A percentile compares a stretch with the other conserved stretches of the same genome.
Conservation (phyloP, 2,797 vertebrate species). For the Halcyon chelicuti region DNA sequence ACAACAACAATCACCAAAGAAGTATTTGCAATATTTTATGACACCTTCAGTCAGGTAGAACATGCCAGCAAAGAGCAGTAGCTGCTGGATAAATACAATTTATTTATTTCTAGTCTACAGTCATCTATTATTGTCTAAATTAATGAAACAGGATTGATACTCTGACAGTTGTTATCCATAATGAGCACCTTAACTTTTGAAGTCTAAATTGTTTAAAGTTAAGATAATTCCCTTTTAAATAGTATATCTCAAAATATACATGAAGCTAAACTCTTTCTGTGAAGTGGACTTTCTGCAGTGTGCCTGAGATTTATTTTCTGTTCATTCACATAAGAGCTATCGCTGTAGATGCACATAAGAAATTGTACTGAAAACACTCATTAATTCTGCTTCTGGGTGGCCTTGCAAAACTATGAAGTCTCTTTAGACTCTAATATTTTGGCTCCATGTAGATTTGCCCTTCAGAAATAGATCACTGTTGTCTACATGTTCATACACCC, state of each 20-base stretch:
- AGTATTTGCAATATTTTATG: neutral
- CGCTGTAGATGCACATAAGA: conserved; percentile 11
- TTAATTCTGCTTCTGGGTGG: conserved; percentile 52
- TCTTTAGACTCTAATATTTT: conserved; percentile 14
- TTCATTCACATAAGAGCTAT: neutral
- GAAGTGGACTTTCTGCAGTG: neutral
- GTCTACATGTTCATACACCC: neutral
- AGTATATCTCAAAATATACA: neutral
- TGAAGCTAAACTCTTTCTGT: neutral
- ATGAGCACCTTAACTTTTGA: neutral
- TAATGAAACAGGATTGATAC: neutral
- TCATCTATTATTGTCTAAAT: conserved; percentile 33
- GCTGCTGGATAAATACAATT: conserved; percentile 10
- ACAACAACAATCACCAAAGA: neutral
- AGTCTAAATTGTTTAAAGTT: conserved; percentile 2
- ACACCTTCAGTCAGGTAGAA: neutral
- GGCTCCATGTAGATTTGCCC: neutral
- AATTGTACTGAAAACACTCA: conserved; percentile 16
- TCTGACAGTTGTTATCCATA: neutral
- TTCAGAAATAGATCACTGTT: conserved; percentile 19
- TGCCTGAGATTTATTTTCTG: neutral
- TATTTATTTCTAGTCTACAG: conserved; percentile 1
- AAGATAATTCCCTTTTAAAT: conserved; percentile 12
- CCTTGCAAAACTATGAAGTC: neutral
- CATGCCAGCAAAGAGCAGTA: neutral